Evolutionary conservation across 2,113 vertebrate species (phyloP).

Genomic region (Equus quagga): DNA sequence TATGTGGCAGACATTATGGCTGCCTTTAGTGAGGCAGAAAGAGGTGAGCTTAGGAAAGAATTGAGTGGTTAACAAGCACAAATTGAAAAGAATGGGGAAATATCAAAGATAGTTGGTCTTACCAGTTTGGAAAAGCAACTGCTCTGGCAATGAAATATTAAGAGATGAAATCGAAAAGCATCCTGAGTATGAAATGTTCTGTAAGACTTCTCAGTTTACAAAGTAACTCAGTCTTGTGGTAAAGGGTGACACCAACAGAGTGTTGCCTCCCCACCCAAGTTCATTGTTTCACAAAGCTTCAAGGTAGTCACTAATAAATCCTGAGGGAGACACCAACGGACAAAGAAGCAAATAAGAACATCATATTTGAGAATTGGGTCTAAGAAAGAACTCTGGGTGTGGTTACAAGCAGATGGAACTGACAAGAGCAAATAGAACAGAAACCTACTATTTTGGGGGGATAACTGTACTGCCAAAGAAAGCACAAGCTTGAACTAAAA

Average conservation of each 20-base stretch:
- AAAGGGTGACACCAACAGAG: background rate
- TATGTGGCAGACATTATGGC: accelerated
- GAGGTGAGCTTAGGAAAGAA: background rate
- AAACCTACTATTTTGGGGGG: background rate
- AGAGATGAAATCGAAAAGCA: background rate
- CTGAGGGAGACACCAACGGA: background rate
- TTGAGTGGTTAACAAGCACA: background rate
- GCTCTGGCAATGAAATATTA: background rate
- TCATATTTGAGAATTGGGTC: background rate
- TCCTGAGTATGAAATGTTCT: background rate
- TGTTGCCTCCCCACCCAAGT: background rate
- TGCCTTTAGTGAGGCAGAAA: background rate
- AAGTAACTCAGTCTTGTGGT: background rate
- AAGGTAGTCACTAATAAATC: background rate
- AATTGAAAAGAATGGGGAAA: background rate
- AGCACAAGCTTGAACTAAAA: background rate
- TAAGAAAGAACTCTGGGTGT: background rate
- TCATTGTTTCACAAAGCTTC: background rate
- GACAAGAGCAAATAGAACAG: background rate
- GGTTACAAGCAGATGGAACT: background rate
- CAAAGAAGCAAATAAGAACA: background rate
- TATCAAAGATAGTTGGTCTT: background rate
- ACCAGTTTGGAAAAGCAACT: background rate
- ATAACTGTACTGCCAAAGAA: background rate
- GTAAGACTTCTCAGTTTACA: background rate